Base-by-base conservation (phyloP, 2,888 invertebrate genomes). In the Drosophila falleni region DNA sequence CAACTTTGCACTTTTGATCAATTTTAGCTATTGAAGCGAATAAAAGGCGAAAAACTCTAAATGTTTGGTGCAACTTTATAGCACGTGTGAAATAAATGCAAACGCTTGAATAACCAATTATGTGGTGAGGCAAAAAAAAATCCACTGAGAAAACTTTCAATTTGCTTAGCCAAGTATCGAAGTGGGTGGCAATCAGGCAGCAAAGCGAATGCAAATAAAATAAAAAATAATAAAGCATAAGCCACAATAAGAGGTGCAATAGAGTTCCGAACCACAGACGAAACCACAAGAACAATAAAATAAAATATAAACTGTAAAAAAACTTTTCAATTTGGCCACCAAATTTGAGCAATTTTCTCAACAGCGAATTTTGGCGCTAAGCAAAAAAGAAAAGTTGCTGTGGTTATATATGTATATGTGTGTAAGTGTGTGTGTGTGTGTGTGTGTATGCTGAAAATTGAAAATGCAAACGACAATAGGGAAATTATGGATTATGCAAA, bases 241-340 rank as follows among this genome's bases (percentile, higher is more conserved):
- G 67, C 71, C 77, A 66, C 69, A 77, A 77, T 60, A 74, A 71
- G 54, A 60, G 60, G 46, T 63, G 33, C 56, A 42, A 15, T 47
- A 44, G 63, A 26, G 47, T 15, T 51, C 19, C 35, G n/a, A 23
- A 41, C 46, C 53, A 15, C 19, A 6, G 26, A 11, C 31, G 23
- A 46, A 62, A 29, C 71, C 58, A 59, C 65, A 67, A 55, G 56
- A 71, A 59, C 49, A 53, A 63, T 53, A 50, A 26, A 59, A 29
- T 0, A 9, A 60, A 64, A 46, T 44, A 59, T 53, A 55, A 54
- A 42, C 31, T 23, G 62, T 42, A 64, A 49, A 69, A 79, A 63
- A 86, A 87, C 77, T 86, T 87, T 87, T 81, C 85, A 81, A 79
- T 87, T 86, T 82, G 77, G 71, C 65, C 68, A 65, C 81, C 63